phyloP scores from a whole-genome alignment of 2,888 invertebrate genomes.

The Tholera decimalis region DNA sequence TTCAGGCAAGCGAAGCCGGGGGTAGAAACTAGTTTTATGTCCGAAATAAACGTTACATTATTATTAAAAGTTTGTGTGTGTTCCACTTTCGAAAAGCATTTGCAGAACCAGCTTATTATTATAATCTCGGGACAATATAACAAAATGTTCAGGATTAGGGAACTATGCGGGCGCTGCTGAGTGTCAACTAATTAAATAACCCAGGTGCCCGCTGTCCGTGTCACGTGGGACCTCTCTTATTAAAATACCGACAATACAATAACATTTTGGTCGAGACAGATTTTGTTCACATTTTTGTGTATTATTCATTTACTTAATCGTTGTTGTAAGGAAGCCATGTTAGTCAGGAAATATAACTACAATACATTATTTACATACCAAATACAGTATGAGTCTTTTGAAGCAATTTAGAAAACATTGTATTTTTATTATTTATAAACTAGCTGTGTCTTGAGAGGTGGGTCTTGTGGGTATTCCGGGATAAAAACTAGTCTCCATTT shows the following conservation, averaged over 20 bases:
- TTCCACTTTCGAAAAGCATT: not conserved
- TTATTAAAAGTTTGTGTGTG: not conserved
- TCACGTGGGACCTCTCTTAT: constrained; percentile 1
- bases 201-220: not conserved
- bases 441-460: too few species aligned
- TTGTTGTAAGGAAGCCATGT: not conserved
- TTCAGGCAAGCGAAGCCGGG: too few species aligned
- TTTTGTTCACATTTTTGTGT: not conserved
- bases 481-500: too few species aligned
- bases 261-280: not conserved
- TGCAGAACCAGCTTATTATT: not conserved
- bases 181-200: constrained; percentile 42
- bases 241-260: constrained; percentile 23
- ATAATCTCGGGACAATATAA: constrained; percentile 9
- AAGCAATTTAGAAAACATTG: too few species aligned
- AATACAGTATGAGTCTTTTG: too few species aligned
- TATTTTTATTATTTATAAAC: too few species aligned
- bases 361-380: not conserved
- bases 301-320: not conserved
- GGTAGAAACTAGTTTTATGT: too few species aligned
- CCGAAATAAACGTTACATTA: too few species aligned
- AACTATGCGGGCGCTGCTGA: constrained; percentile 20
- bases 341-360: not conserved
- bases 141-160: constrained; percentile 27
- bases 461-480: too few species aligned